phyloP scores from a whole-genome alignment of 2,113 vertebrate species.

The Hystrix cristata region DNA sequence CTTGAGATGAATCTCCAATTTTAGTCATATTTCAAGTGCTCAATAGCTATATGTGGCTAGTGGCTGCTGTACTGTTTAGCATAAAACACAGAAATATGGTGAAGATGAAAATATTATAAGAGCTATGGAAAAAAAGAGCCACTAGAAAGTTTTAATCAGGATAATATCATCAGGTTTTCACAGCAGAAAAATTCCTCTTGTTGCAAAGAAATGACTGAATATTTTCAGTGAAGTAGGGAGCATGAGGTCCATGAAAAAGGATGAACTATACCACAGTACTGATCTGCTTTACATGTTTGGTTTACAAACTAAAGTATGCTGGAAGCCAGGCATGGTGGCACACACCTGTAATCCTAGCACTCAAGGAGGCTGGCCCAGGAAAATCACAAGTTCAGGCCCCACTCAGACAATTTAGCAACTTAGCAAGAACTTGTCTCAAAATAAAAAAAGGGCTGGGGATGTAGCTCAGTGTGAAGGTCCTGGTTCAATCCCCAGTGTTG shows the following conservation, averaged over 20 bases:
- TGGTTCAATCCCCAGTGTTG: background rate
- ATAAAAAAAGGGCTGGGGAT: background rate
- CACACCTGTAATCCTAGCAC: background rate
- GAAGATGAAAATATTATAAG: background rate
- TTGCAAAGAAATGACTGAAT: background rate
- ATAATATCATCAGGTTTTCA: background rate
- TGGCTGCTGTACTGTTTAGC: background rate
- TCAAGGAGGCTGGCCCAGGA: background rate
- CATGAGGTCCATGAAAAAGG: background rate
- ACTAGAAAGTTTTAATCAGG: background rate
- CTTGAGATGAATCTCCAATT: too few species aligned
- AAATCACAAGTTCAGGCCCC: background rate
- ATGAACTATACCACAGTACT: background rate
- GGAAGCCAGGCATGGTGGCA: background rate
- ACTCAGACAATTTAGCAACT: background rate
- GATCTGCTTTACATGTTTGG: constrained; percentile 28
- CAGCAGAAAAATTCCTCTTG: background rate
- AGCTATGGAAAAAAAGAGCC: background rate
- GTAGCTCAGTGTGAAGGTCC: background rate
- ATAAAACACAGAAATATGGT: background rate
- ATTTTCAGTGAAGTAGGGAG: background rate
- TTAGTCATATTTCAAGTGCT: constrained; percentile 4
- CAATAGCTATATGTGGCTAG: background rate
- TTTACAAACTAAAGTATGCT: background rate
- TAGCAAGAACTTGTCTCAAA: background rate